These are phyloP conservation scores for Diplodus sargus DNA, from an alignment of 2,797 vertebrate genomes.

Conservation along the genomic window DNA sequence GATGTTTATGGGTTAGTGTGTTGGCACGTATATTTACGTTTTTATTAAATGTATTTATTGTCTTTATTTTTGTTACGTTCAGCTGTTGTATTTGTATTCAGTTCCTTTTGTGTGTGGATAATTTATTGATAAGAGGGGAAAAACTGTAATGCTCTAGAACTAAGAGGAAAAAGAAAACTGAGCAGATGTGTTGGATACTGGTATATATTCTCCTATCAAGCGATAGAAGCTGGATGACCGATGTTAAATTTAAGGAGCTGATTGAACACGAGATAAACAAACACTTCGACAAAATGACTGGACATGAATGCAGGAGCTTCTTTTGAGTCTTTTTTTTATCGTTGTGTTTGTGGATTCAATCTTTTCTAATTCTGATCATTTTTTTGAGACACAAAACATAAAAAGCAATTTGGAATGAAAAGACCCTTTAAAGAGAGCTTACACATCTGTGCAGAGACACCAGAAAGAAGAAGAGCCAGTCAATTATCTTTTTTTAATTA, in stretches of 20 bases:
- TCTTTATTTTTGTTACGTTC: background rate
- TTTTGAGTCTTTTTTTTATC: constrained; percentile 44
- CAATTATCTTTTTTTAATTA: constrained; percentile 87
- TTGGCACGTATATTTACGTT: background rate
- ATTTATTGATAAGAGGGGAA: background rate
- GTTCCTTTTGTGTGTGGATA: background rate
- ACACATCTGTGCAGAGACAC: constrained; percentile 57
- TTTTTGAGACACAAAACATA: constrained; percentile 41
- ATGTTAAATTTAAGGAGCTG: background rate
- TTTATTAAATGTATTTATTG: background rate
- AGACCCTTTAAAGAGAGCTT: constrained; percentile 9
- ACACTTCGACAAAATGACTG: constrained; percentile 40
- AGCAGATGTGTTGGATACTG: constrained; percentile 6
- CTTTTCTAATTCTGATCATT: constrained; percentile 28
- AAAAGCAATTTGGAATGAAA: constrained; percentile 52
- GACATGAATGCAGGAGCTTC: constrained; percentile 54
- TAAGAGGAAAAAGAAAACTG: background rate
- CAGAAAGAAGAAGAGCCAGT: constrained; percentile 78
- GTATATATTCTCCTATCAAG: constrained; percentile 1
- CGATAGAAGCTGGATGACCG: background rate
- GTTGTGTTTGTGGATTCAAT: constrained; percentile 39
- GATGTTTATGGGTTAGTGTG: background rate
- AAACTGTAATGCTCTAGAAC: background rate
- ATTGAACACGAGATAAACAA: constrained; percentile 18
- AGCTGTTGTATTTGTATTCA: background rate